Conservation (phyloP, 2,797 vertebrate species). For the Epinephelus coioides region DNA sequence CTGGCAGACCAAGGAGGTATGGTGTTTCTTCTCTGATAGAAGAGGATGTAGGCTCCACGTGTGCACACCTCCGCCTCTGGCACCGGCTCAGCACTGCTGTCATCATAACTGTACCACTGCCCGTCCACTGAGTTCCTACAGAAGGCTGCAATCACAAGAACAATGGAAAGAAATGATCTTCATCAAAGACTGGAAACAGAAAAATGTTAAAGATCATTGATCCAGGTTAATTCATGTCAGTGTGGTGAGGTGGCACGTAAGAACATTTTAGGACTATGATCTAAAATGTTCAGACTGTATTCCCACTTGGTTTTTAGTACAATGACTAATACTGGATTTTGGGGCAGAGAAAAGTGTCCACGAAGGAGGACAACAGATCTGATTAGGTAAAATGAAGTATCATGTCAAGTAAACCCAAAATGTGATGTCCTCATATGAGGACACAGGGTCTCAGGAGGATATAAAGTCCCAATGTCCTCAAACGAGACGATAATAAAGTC, state of each 20-base stretch:
- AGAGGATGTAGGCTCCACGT: conserved; percentile 95
- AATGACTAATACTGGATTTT: too few species aligned
- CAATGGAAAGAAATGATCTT: not conserved
- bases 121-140: conserved; percentile 95
- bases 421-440: too few species aligned
- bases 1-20: conserved; percentile 91
- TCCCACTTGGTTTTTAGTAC: too few species aligned
- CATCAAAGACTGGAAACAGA: not conserved
- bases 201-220: not conserved
- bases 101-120: conserved; percentile 95
- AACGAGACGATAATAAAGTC: too few species aligned
- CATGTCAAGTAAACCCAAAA: too few species aligned
- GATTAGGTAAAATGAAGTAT: too few species aligned
- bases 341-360: too few species aligned
- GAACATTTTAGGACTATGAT: too few species aligned
- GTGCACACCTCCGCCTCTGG: conserved; percentile 91
- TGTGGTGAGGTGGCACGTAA: not conserved
- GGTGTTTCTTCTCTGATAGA: conserved; percentile 93
- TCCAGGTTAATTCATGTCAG: not conserved
- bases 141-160: conserved; percentile 85
- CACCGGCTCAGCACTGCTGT: conserved; percentile 90
- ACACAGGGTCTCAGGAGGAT: too few species aligned
- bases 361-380: too few species aligned
- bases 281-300: too few species aligned
- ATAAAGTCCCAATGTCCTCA: too few species aligned